phyloP scores from a whole-genome alignment of 2,888 invertebrate genomes.

The Netelia fuscicornis region DNA sequence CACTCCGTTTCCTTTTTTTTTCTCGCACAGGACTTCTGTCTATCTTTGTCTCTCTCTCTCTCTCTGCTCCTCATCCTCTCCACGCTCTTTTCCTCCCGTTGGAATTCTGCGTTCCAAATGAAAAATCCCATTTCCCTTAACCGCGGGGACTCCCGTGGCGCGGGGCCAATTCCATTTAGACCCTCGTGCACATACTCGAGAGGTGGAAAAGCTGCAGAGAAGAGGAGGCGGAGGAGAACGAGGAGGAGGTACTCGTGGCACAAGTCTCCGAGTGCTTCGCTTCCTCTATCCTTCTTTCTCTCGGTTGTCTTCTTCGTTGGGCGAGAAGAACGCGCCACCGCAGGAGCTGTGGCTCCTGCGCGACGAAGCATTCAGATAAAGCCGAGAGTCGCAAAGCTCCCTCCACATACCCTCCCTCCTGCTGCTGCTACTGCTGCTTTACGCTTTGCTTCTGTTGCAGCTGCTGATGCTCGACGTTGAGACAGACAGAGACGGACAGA shows the following conservation, averaged over 20 bases:
- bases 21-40: conserved; percentile 22
- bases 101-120: conserved; percentile 74
- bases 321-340: conserved; percentile 79
- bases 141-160: conserved; percentile 74
- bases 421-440: conserved; percentile 77
- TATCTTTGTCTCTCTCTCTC: conserved; percentile 21
- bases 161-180: conserved; percentile 76
- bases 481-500: conserved; percentile 58
- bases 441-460: conserved; percentile 80
- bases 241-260: conserved; percentile 59
- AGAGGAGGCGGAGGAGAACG: conserved; percentile 23
- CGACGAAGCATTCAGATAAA: conserved; percentile 75
- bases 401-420: conserved; percentile 70
- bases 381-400: conserved; percentile 77
- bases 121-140: conserved; percentile 77
- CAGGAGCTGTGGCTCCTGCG: conserved; percentile 77
- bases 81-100: conserved; percentile 46
- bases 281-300: conserved; percentile 10
- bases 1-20: conserved; percentile 53
- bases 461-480: conserved; percentile 49
- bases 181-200: conserved; percentile 56
- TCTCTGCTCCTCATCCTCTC: background rate
- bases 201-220: conserved; percentile 57
- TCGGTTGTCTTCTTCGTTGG: conserved; percentile 22
- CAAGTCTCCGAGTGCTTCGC: conserved; percentile 58